phyloP scores from a whole-genome alignment of 1,140 invertebrate species.

The Heliconius nattereri region DNA sequence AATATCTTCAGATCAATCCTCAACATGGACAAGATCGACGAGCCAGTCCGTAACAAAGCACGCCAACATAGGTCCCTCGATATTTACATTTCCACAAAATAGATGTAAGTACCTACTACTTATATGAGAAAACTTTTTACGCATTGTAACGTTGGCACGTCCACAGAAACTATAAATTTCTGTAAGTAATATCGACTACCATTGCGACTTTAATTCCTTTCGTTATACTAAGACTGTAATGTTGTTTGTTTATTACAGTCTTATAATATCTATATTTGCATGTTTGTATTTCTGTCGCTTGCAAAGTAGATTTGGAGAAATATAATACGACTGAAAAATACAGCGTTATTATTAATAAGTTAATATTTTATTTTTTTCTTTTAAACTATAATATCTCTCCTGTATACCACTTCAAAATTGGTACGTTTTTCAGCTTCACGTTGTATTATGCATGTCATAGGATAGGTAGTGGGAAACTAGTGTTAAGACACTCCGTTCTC shows the following conservation, averaged over 20 bases:
- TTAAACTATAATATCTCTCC: too few relatives aligned
- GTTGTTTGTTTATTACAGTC: background rate
- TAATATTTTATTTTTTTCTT: too few relatives aligned
- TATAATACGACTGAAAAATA: too few relatives aligned
- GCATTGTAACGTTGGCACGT: background rate
- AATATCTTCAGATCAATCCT: conserved; percentile 2
- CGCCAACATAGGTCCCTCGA: conserved; percentile 53
- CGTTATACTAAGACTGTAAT: background rate
- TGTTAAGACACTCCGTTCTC: too few relatives aligned
- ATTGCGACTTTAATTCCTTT: background rate
- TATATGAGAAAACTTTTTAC: background rate
- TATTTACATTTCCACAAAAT: conserved; percentile 43
- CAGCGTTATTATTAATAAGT: background rate
- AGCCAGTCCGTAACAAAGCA: conserved; percentile 37
- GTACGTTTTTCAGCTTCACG: too few relatives aligned
- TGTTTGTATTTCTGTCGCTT: too few relatives aligned
- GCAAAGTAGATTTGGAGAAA: too few relatives aligned
- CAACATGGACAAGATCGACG: background rate
- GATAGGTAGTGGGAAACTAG: too few relatives aligned
- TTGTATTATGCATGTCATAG: too few relatives aligned
- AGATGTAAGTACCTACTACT: conserved; percentile 28
- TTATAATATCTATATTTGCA: background rate
- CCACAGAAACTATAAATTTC: conserved; percentile 3
- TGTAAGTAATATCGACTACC: background rate
- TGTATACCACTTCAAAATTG: too few relatives aligned